These are phyloP conservation scores for Balaenoptera acutorostrata DNA, from an alignment of 2,113 vertebrate genomes.

Conservation along the genomic window DNA sequence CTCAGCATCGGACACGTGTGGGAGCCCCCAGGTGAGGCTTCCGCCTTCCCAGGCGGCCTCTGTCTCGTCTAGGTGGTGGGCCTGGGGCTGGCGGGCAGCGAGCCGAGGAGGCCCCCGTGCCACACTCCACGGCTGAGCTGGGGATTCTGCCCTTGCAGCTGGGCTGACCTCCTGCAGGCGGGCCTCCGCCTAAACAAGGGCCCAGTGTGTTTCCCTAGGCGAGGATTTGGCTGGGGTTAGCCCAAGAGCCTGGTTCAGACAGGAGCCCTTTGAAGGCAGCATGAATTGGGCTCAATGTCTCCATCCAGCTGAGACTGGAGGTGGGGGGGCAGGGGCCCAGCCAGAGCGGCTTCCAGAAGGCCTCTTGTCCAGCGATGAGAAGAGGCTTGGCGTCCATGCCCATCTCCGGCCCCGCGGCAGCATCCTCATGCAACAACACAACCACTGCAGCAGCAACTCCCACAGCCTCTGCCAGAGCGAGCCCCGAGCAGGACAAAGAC, in stretches of 20 bases:
- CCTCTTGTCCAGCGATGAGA: not conserved
- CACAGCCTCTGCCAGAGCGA: not conserved
- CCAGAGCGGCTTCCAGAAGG: not conserved
- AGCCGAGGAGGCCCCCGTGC: not conserved
- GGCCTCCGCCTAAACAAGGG: not conserved
- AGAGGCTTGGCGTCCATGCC: not conserved
- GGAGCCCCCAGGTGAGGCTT: not conserved
- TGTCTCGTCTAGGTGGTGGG: accelerated
- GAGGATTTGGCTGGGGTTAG: not conserved
- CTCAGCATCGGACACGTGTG: accelerated
- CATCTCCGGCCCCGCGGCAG: not conserved
- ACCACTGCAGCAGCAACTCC: not conserved
- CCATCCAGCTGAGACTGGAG: not conserved
- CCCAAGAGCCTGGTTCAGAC: not conserved
- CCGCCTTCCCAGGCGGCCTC: not conserved
- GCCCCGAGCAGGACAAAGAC: accelerated
- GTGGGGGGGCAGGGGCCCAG: not conserved
- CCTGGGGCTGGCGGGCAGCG: not conserved
- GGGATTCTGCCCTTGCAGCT: not conserved
- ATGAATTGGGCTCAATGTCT: conserved; percentile 33
- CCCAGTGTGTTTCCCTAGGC: not conserved
- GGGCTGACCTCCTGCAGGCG: not conserved
- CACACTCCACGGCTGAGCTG: accelerated
- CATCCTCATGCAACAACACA: not conserved
- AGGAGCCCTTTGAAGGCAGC: conserved; percentile 21